Conservation (phyloP, 2,797 vertebrate genomes). For the Chloroceryle inda region DNA sequence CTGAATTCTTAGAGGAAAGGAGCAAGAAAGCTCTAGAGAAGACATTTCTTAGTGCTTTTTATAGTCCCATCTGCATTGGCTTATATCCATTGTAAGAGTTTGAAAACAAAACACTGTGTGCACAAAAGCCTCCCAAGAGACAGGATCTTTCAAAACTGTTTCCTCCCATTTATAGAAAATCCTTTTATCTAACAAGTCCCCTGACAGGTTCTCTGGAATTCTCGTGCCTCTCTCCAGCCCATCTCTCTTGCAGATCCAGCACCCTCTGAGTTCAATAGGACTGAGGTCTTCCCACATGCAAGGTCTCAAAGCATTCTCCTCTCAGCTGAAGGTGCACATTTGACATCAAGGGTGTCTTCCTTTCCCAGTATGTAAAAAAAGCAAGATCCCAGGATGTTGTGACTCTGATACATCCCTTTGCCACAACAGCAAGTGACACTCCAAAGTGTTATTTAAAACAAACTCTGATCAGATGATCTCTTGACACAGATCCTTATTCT, state of each 20-base stretch:
- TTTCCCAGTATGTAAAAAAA: background rate
- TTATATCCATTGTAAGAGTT: background rate
- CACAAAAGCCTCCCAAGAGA: background rate
- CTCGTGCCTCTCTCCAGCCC: background rate
- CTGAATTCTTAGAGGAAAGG: background rate
- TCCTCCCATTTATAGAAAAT: background rate
- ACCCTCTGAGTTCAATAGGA: rapidly evolving
- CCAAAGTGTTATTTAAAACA: background rate
- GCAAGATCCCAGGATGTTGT: background rate
- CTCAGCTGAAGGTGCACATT: background rate
- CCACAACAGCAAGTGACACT: background rate
- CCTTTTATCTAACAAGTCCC: background rate
- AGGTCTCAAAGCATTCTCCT: background rate
- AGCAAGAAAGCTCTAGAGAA: background rate
- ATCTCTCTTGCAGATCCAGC: background rate
- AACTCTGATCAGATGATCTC: background rate
- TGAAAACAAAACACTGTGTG: background rate
- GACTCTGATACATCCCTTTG: background rate
- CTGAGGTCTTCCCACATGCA: background rate
- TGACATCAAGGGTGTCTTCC: background rate
- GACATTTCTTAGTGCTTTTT: background rate
- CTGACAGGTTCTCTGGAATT: background rate
- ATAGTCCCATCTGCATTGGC: background rate
- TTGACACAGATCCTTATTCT: background rate
- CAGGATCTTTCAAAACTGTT: background rate